Evolutionary conservation across 2,797 vertebrate species (phyloP).

Genomic region (Cetoscarus ocellatus): DNA sequence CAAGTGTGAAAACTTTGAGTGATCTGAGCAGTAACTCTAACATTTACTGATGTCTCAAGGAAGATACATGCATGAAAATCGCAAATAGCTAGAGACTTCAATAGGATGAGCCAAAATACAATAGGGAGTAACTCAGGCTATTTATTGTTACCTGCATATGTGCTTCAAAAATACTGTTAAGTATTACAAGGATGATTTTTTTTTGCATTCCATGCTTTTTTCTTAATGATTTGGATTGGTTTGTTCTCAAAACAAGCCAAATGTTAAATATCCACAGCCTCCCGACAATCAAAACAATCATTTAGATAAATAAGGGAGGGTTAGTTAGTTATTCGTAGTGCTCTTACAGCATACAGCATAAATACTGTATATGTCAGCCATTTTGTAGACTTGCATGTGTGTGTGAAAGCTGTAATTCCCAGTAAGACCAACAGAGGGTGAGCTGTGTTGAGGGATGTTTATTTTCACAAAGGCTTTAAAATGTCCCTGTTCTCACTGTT

Average conservation of each 20-base stretch:
- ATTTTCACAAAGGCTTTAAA: slow-evolving; percentile 2
- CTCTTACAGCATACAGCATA: slow-evolving; percentile 31
- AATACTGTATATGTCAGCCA: slow-evolving; percentile 63
- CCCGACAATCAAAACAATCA: not conserved
- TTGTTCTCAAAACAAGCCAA: not conserved
- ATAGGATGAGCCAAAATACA: too few species aligned
- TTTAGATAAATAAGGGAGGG: not conserved
- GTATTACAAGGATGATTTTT: too few species aligned
- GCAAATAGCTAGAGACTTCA: too few species aligned
- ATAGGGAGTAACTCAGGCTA: too few species aligned
- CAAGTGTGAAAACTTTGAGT: too few species aligned
- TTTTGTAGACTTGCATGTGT: slow-evolving; percentile 68
- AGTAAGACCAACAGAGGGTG: slow-evolving; percentile 59
- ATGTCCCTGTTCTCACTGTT: slow-evolving; percentile 21
- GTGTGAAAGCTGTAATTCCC: slow-evolving; percentile 49
- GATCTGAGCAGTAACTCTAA: too few species aligned
- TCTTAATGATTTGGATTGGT: not conserved
- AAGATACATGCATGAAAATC: too few species aligned
- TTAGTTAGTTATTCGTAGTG: slow-evolving; percentile 2
- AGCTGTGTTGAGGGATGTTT: not conserved
- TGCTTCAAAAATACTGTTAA: too few species aligned
- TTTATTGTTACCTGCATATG: too few species aligned
- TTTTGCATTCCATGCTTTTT: not conserved
- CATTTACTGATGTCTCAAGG: too few species aligned
- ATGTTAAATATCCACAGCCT: not conserved